Percentiles rank a stretch among this genome's conserved stretches.
Conservation (phyloP, 2,113 vertebrate species). For the Ardeotis arabs region DNA sequence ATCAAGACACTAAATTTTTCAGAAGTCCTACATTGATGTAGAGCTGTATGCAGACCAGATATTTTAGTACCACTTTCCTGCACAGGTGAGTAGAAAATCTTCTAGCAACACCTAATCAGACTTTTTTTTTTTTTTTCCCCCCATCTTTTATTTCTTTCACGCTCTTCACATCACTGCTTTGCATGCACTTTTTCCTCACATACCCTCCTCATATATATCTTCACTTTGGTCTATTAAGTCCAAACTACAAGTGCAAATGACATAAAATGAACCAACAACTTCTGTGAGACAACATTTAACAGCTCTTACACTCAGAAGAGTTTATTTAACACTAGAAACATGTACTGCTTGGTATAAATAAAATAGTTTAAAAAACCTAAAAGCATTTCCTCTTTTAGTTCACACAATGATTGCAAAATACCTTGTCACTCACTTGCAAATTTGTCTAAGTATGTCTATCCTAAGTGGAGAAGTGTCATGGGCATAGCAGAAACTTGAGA, state of each 20-base stretch:
- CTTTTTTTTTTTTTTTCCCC: not conserved
- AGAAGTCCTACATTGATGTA: not conserved
- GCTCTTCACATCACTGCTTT: not conserved
- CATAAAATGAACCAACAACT: not conserved
- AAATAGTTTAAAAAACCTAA: not conserved
- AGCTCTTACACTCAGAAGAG: not conserved
- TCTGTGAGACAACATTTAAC: not conserved
- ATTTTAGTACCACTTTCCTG: not conserved
- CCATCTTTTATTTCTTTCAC: not conserved
- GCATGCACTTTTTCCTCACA: not conserved
- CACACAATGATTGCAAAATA: not conserved
- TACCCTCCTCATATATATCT: not conserved
- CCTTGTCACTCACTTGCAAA: constrained; percentile 11
- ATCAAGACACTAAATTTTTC: not conserved
- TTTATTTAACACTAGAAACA: constrained; percentile 2
- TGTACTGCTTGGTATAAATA: constrained; percentile 2
- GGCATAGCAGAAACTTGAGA: not conserved
- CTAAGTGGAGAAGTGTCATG: not conserved
- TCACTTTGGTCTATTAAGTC: not conserved
- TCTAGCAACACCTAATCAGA: not conserved
- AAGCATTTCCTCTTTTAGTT: constrained; percentile 1
- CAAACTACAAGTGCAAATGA: not conserved
- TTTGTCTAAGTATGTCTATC: not conserved
- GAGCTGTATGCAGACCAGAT: not conserved
- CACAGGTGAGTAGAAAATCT: not conserved